These are phyloP conservation scores for Polymixis lichenea DNA, from an alignment of 2,888 invertebrate species.

Conservation along the genomic window DNA sequence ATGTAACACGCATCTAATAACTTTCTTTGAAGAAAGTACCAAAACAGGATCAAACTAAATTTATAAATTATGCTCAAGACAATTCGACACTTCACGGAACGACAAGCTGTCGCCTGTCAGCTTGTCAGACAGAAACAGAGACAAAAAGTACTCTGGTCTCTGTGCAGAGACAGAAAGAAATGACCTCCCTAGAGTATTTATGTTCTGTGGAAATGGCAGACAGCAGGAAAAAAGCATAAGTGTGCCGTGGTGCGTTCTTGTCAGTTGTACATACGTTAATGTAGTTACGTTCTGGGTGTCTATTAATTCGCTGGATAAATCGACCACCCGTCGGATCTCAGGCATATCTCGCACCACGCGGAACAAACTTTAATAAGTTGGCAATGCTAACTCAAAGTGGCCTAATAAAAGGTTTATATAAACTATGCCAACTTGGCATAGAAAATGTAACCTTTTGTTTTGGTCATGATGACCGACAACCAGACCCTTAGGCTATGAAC, in stretches of 20 bases:
- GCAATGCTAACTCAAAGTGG: not conserved
- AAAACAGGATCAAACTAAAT: conserved; percentile 9
- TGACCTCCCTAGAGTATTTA: too few species aligned
- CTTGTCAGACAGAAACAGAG: not conserved
- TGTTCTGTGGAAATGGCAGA: too few species aligned
- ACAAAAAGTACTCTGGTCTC: too few species aligned
- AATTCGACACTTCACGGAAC: not conserved
- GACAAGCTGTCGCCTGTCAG: not conserved
- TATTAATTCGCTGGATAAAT: not conserved
- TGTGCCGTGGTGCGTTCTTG: not conserved
- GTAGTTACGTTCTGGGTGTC: not conserved
- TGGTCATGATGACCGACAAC: not conserved
- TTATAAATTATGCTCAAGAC: not conserved
- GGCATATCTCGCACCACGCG: not conserved
- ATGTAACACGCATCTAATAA: not conserved
- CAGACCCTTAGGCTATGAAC: not conserved
- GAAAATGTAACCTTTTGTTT: too few species aligned
- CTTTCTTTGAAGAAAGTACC: conserved; percentile 11
- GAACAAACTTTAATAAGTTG: not conserved
- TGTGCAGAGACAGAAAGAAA: too few species aligned
- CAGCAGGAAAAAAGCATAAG: too few species aligned
- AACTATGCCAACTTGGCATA: too few species aligned
- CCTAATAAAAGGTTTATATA: too few species aligned
- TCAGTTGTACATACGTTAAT: not conserved
- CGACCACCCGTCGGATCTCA: not conserved